Conservation (phyloP, 2,797 vertebrate genomes). For the Sandelia bainsii region DNA sequence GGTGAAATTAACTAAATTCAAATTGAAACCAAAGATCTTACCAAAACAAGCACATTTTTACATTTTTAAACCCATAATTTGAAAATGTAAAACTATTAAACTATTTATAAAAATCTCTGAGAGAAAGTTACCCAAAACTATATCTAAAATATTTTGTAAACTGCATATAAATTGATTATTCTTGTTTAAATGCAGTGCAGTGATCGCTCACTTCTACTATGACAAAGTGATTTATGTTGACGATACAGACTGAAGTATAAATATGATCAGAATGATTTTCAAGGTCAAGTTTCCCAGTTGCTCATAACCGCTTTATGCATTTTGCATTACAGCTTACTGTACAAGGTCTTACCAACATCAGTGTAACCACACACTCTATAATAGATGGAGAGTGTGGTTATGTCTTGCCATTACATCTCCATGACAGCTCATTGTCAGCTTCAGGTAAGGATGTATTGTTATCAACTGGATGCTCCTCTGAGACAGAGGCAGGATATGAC, state of each 20-base stretch:
- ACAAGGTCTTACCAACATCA: conserved; percentile 1
- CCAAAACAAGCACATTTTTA: too few species aligned
- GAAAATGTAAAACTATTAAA: too few species aligned
- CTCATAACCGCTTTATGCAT: not conserved
- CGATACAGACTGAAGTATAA: not conserved
- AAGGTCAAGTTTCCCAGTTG: conserved; percentile 2
- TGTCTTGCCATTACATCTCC: not conserved
- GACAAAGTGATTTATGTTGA: not conserved
- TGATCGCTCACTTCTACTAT: too few species aligned
- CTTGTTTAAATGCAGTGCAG: too few species aligned
- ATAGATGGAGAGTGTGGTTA: not conserved
- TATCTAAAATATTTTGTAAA: too few species aligned
- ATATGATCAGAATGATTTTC: not conserved
- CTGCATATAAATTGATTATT: too few species aligned
- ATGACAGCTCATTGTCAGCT: conserved; percentile 25
- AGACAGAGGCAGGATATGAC: conserved; percentile 13
- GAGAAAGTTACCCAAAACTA: too few species aligned
- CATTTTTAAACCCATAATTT: too few species aligned
- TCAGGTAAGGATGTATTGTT: conserved; percentile 12
- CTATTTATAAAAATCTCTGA: too few species aligned
- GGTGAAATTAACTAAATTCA: too few species aligned
- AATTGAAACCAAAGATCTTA: too few species aligned
- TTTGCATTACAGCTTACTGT: not conserved
- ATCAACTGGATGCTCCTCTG: conserved; percentile 11
- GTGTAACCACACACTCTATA: not conserved